Evolutionary conservation across 2,888 invertebrate species (phyloP), one percentile per base, ranked within the genome.

Genomic region (Punctoribates punctum): DNA sequence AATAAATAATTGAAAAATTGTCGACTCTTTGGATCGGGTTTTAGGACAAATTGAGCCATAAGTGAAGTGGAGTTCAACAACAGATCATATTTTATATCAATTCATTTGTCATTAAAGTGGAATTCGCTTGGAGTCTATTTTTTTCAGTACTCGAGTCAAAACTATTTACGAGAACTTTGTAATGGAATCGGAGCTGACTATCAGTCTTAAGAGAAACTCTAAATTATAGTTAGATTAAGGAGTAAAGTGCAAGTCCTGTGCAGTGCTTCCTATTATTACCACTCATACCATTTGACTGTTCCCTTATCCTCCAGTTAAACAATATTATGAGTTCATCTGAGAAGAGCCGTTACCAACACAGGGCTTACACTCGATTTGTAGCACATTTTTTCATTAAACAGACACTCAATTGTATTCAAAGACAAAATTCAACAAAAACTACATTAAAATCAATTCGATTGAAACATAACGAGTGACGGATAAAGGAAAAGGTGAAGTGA

Each of bases 141-240:
- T 42, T 42, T 42, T 42, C 34, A 42, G 42, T 29, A 29, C 60
- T 60, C 29, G 23, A 60, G 25, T 13, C 8, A 42, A 42, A 51
- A 51, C 57, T 57, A 57, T 57, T 23, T 25, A 23, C 25, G 57
- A 20, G 25, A 57, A 23, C 15, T 60, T 60, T 60, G 60, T 29
- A 17, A 60, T 15, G 60, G 60, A 60, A 60, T 51, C 29, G 17
- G 29, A 17, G 29, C 15, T 60, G 27, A 23, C 57, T 57, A 25
- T 57, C 25, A 25, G 15, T 25, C 57, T 11, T 2, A 51, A 9
- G n/a, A 60, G 15, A 60, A 60, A 60, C 60, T 60, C 27, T 15
- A 60, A 57, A 60, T 60, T 60, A 60, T 60, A 60, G 27, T 60
- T 60, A 29, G 60, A 60, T 60, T 51, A 27, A 60, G 60, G 60